Evolutionary conservation across 2,797 vertebrate species (phyloP).

Genomic region (Valencia hispanica): DNA sequence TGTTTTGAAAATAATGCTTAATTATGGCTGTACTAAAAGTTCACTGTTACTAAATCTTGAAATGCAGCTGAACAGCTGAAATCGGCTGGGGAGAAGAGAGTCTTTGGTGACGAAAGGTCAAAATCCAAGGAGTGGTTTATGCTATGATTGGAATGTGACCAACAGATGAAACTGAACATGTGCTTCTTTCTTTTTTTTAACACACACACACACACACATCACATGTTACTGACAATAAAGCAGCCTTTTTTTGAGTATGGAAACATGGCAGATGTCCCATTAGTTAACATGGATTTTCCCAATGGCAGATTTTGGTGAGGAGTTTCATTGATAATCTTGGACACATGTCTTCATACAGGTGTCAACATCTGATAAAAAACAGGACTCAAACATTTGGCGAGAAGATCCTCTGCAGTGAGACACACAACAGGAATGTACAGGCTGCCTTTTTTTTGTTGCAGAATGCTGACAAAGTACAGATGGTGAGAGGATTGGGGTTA

Average conservation of each 20-base stretch:
- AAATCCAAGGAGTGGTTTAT: neutral
- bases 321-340: constrained; percentile 62
- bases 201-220: too few species aligned
- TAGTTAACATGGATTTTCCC: constrained; percentile 7
- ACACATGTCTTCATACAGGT: constrained; percentile 17
- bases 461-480: constrained; percentile 31
- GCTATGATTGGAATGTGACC: neutral
- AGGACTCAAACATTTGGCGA: constrained; percentile 32
- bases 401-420: constrained; percentile 13
- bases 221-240: neutral
- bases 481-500: constrained; percentile 2
- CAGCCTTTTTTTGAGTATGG: constrained; percentile 25
- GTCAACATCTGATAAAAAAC: constrained; percentile 55
- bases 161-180: neutral
- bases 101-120: neutral
- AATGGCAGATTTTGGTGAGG: constrained; percentile 69
- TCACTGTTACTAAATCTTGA: neutral
- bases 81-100: neutral
- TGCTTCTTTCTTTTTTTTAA: too few species aligned
- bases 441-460: constrained; percentile 22
- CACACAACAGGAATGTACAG: constrained; percentile 55
- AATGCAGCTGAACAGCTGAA: neutral
- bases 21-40: neutral
- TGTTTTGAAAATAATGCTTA: neutral
- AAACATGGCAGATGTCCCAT: constrained; percentile 12